These are phyloP conservation scores for Canis aureus DNA, from an alignment of 2,113 vertebrate genomes.

Conservation along the genomic window DNA sequence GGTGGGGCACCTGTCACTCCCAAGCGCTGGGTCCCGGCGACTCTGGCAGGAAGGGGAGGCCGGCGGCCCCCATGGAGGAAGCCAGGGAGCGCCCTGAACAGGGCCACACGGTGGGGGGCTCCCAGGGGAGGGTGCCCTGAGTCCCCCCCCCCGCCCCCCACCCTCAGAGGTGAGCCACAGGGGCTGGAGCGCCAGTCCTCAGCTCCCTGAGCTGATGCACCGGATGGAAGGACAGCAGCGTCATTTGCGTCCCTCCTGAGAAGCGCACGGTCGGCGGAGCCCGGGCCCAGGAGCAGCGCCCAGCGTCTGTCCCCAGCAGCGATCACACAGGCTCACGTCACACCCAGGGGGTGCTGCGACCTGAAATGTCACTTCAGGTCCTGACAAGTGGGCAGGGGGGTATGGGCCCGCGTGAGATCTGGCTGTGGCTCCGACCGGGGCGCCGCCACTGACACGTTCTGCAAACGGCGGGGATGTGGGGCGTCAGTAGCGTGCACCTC, in stretches of 20 bases:
- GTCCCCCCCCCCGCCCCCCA: background rate
- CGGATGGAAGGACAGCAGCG: too few relatives aligned
- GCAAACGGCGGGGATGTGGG: background rate
- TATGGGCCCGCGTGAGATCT: accelerated
- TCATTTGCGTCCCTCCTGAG: background rate
- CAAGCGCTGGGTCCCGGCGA: background rate
- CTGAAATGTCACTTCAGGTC: accelerated
- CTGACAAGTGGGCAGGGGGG: background rate
- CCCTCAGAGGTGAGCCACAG: background rate
- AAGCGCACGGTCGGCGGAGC: accelerated
- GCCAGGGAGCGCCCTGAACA: background rate
- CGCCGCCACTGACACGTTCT: accelerated
- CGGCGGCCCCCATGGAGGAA: background rate
- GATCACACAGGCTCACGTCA: background rate
- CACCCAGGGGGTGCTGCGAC: background rate
- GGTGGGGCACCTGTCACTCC: background rate
- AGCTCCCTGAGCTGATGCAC: background rate
- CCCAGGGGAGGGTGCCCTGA: background rate
- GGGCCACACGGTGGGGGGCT: background rate
- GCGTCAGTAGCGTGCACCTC: too few relatives aligned
- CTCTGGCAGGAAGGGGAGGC: background rate
- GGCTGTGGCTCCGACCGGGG: accelerated
- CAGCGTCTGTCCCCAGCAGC: background rate
- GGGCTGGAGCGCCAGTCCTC: too few relatives aligned
- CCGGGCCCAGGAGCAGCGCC: background rate